These are phyloP conservation scores for Apogon talboti DNA, from an alignment of 2,797 vertebrate species.

Conservation along the genomic window DNA sequence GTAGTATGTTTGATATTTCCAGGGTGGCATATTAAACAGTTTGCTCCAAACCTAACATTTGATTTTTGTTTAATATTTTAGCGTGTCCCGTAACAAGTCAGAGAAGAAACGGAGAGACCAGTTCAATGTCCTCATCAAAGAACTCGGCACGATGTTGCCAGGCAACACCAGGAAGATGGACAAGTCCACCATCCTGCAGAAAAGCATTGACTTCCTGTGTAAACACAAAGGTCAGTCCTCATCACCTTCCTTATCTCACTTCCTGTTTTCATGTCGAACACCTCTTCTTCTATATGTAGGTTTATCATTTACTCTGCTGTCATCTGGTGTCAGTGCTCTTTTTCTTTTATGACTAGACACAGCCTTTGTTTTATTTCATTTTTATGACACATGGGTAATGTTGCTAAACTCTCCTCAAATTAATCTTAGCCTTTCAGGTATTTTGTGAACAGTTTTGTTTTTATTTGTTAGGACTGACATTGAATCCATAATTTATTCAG, in stretches of 20 bases:
- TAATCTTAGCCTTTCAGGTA: background rate
- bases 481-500: background rate
- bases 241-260: background rate
- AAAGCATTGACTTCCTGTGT: constrained; percentile 96
- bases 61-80: constrained; percentile 61
- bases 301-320: constrained; percentile 4
- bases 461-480: background rate
- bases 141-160: constrained; percentile 96
- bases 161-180: constrained; percentile 97
- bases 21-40: background rate
- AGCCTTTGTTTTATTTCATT: constrained; percentile 8
- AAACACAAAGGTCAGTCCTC: constrained; percentile 91
- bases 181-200: constrained; percentile 96
- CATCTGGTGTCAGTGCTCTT: constrained; percentile 11
- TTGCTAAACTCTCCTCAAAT: background rate
- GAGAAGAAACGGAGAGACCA: constrained; percentile 98
- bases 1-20: too few species aligned
- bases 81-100: constrained; percentile 96
- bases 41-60: background rate
- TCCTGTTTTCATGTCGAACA: constrained; percentile 36
- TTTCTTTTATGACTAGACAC: constrained; percentile 19
- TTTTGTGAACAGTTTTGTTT: background rate
- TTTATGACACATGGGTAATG: constrained; percentile 6
- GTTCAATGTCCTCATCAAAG: constrained; percentile 98
- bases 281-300: constrained; percentile 24